Evolutionary conservation across 2,113 vertebrate genomes (phyloP).

Genomic region (Microcebus jonahi): DNA sequence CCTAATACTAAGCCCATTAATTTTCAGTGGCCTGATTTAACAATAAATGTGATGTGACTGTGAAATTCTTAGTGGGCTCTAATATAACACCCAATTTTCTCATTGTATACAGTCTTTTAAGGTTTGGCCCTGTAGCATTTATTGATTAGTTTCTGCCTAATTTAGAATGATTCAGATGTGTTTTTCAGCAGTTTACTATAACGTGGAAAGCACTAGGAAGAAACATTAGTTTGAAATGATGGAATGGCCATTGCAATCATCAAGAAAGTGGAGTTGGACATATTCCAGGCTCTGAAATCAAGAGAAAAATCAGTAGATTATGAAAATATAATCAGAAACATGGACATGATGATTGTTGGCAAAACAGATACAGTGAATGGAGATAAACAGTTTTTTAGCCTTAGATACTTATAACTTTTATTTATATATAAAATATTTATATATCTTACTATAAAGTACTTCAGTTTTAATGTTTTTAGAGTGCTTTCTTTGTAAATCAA

Average conservation of each 20-base stretch:
- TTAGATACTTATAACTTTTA: background rate
- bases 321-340: background rate
- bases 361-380: background rate
- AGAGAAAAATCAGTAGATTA: background rate
- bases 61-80: background rate
- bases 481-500: background rate
- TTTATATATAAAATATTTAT: background rate
- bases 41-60: background rate
- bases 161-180: background rate
- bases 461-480: background rate
- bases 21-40: background rate
- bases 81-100: background rate
- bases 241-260: background rate
- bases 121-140: background rate
- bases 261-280: background rate
- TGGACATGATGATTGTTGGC: background rate
- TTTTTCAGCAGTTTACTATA: background rate
- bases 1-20: background rate
- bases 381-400: background rate
- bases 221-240: background rate
- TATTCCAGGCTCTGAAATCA: background rate
- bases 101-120: background rate
- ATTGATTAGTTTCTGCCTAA: background rate
- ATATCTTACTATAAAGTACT: background rate
- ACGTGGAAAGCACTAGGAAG: background rate